phyloP scores from a whole-genome alignment of 2,113 vertebrate species.

The Platysteira castanea region DNA sequence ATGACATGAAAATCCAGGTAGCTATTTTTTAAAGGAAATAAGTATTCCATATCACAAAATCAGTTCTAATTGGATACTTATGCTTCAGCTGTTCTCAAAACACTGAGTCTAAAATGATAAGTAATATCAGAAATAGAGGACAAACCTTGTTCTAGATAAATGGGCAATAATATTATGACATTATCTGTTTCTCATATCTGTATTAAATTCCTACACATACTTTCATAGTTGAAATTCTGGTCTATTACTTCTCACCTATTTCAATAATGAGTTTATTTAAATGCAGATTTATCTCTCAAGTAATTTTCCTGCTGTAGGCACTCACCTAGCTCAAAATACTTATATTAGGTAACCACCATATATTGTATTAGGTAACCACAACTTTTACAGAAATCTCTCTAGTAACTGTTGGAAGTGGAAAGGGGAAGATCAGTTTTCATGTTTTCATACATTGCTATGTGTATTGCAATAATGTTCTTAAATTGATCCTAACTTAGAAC shows the following conservation, averaged over 20 bases:
- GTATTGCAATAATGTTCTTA: not conserved
- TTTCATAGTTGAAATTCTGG: not conserved
- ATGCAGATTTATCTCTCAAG: not conserved
- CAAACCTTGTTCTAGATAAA: not conserved
- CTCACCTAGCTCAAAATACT: not conserved
- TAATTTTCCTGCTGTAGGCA: not conserved
- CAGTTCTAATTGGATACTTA: not conserved
- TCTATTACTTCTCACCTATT: not conserved
- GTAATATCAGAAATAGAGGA: not conserved
- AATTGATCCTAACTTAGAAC: not conserved
- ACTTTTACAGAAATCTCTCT: not conserved
- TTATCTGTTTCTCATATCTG: not conserved
- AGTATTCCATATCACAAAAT: not conserved
- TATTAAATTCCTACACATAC: not conserved
- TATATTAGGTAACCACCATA: not conserved
- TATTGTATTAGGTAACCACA: not conserved
- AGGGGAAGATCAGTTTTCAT: not conserved
- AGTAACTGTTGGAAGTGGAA: not conserved
- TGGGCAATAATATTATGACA: not conserved
- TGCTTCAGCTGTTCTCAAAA: not conserved
- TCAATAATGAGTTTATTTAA: not conserved
- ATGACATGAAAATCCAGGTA: not conserved
- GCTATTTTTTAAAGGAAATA: constrained; percentile 9
- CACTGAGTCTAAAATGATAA: not conserved
- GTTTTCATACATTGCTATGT: not conserved